These are phyloP conservation scores for Todus mexicanus DNA, from an alignment of 2,797 vertebrate species.

Conservation along the genomic window DNA sequence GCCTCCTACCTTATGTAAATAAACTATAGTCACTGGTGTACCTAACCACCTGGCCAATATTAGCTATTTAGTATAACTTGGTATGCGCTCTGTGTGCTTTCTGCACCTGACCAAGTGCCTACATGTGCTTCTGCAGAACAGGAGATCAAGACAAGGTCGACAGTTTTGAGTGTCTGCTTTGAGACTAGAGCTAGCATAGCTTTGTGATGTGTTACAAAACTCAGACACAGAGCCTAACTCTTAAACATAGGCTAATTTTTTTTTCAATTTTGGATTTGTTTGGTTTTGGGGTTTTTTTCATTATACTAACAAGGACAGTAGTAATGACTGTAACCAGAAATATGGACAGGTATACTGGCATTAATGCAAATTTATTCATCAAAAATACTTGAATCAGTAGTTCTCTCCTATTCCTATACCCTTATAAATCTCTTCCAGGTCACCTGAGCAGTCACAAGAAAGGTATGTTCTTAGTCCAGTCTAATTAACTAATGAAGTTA, in stretches of 20 bases:
- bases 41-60: not conserved
- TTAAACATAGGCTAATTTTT: not conserved
- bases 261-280: not conserved
- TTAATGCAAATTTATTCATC: not conserved
- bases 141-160: not conserved
- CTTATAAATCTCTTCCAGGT: not conserved
- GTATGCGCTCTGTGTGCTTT: not conserved
- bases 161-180: not conserved
- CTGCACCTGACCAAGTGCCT: not conserved
- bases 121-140: not conserved
- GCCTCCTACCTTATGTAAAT: not conserved
- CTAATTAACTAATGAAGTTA: not conserved
- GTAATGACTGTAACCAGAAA: not conserved
- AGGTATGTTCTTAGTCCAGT: not conserved
- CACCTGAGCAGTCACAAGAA: not conserved
- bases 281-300: not conserved
- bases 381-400: not conserved
- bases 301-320: not conserved
- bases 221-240: not conserved
- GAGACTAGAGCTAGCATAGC: not conserved
- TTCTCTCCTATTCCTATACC: not conserved
- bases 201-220: not conserved
- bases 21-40: not conserved
- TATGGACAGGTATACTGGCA: not conserved
- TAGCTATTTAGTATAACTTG: not conserved